These are phyloP conservation scores for Heteractis magnifica DNA, from an alignment of 92 coral and sea anemone genomes.

Conservation along the genomic window DNA sequence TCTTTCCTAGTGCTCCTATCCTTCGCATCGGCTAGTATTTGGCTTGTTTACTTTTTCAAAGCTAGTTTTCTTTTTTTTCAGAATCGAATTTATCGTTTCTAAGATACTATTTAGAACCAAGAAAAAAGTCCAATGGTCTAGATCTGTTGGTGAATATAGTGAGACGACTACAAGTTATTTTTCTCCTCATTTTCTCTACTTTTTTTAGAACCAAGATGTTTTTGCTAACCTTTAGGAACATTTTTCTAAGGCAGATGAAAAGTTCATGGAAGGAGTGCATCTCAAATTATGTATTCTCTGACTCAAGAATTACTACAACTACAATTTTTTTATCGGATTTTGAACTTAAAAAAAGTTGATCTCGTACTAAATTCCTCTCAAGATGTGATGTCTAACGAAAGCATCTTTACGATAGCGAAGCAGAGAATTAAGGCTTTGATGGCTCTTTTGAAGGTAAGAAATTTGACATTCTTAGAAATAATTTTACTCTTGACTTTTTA, in stretches of 20 bases:
- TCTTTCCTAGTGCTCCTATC: background rate
- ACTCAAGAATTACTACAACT: background rate
- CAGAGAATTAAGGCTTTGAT: background rate
- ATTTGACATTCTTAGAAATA: background rate
- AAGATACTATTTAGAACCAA: background rate
- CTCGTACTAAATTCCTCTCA: background rate
- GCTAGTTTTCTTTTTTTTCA: conserved; percentile 10
- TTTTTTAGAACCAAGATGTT: background rate
- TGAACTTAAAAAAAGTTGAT: background rate
- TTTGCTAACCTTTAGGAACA: background rate
- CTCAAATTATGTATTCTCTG: background rate
- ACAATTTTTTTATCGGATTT: background rate
- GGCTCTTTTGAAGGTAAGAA: background rate
- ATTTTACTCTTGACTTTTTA: background rate
- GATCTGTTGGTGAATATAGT: background rate
- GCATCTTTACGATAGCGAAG: background rate
- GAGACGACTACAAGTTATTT: background rate
- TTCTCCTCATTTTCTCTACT: background rate
- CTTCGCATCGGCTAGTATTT: background rate
- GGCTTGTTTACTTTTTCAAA: background rate
- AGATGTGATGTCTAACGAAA: background rate
- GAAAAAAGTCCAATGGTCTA: background rate
- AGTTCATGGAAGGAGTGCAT: background rate
- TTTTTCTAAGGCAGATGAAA: background rate
- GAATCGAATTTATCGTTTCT: background rate